phyloP scores from a whole-genome alignment of 2,888 invertebrate genomes.

The Scaptomyza caliginosa region DNA sequence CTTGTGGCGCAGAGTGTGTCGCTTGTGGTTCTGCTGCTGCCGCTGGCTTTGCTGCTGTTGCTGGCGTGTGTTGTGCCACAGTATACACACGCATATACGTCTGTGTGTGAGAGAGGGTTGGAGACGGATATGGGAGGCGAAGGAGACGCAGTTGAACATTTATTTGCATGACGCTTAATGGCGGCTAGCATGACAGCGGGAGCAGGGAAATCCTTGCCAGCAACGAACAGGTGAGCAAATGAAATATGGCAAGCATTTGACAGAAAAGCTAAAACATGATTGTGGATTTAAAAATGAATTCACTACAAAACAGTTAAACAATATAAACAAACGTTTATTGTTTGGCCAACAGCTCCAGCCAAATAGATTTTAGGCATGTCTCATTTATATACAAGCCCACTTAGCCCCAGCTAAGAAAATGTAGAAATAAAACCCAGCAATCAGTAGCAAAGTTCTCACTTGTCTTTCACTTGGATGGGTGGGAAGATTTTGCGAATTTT shows the following conservation, averaged over 20 bases:
- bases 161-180: constrained; percentile 62
- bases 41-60: constrained; percentile 6
- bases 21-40: constrained; percentile 21
- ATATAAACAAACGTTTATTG: constrained; percentile 1
- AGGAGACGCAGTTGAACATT: constrained; percentile 66
- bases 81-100: constrained; percentile 39
- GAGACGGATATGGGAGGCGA: constrained; percentile 26
- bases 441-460: constrained; percentile 47
- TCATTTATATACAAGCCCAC: not conserved
- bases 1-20: constrained; percentile 35
- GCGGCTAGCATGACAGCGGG: constrained; percentile 3
- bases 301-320: not conserved
- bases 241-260: constrained; percentile 69
- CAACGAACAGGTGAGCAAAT: constrained; percentile 53
- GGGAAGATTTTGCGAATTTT: constrained; percentile 76
- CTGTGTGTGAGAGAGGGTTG: constrained; percentile 32
- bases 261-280: constrained; percentile 43
- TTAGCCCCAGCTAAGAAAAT: not conserved
- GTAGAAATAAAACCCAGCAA: constrained; percentile 12
- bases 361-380: constrained; percentile 35
- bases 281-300: not conserved
- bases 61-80: constrained; percentile 37
- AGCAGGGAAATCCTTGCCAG: constrained; percentile 13
- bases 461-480: constrained; percentile 20
- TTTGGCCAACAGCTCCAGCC: constrained; percentile 15